Evolutionary conservation across 2,113 vertebrate species (phyloP).

Genomic region (Stictonetta naevosa): DNA sequence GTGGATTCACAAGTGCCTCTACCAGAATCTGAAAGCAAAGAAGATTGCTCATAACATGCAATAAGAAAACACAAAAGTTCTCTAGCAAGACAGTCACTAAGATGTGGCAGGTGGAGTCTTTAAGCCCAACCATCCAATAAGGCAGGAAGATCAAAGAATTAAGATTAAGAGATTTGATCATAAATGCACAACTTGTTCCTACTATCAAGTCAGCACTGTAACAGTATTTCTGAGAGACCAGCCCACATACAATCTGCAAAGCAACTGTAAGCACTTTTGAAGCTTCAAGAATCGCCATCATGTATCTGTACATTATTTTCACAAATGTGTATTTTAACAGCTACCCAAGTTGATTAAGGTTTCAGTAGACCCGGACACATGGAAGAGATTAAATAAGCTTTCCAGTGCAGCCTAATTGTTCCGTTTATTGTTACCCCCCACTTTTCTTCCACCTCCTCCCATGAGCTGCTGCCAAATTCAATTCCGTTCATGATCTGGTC

Average conservation of each 20-base stretch:
- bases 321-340: not conserved
- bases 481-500: not conserved
- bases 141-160: not conserved
- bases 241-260: not conserved
- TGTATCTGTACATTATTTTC: not conserved
- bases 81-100: not conserved
- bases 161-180: not conserved
- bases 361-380: not conserved
- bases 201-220: not conserved
- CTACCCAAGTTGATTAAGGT: not conserved
- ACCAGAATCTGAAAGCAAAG: constrained; percentile 64
- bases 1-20: constrained; percentile 69
- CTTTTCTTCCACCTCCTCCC: not conserved
- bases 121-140: not conserved
- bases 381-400: not conserved
- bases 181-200: not conserved
- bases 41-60: not conserved
- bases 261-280: not conserved
- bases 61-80: not conserved
- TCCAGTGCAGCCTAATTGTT: not conserved
- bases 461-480: not conserved
- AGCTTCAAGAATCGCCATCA: not conserved
- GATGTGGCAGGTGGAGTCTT: not conserved
- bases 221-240: not conserved
- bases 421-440: not conserved